Conservation (phyloP, 2,797 vertebrate genomes). For the Girardinus metallicus region DNA sequence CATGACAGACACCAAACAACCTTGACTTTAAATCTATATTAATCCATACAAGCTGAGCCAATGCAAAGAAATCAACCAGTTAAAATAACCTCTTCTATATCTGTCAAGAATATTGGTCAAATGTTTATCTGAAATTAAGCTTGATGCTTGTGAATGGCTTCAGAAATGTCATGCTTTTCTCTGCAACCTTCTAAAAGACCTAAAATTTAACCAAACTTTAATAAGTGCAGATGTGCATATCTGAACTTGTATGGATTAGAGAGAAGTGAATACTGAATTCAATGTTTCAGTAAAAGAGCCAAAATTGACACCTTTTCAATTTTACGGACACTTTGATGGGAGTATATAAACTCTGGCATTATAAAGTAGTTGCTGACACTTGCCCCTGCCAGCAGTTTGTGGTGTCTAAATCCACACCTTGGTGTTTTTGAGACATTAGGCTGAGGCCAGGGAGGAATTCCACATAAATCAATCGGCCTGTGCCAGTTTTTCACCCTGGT, state of each 20-base stretch:
- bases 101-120: background rate
- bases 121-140: background rate
- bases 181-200: background rate
- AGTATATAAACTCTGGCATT: conserved; percentile 1
- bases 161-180: background rate
- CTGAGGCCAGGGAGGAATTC: conserved; percentile 44
- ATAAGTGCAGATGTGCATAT: background rate
- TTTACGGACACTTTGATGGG: background rate
- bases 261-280: background rate
- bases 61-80: background rate
- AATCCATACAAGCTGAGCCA: background rate
- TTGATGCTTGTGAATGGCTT: background rate
- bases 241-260: background rate
- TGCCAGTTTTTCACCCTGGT: conserved; percentile 69
- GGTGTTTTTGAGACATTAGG: conserved; percentile 46
- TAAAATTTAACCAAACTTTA: background rate
- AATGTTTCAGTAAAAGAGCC: background rate
- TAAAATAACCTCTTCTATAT: background rate
- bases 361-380: background rate
- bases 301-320: background rate
- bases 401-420: conserved; percentile 67
- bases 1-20: background rate
- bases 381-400: conserved; percentile 11
- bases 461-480: conserved; percentile 72
- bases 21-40: background rate